Conservation (phyloP, 2,888 invertebrate species). For the Mythimna ferrago region DNA sequence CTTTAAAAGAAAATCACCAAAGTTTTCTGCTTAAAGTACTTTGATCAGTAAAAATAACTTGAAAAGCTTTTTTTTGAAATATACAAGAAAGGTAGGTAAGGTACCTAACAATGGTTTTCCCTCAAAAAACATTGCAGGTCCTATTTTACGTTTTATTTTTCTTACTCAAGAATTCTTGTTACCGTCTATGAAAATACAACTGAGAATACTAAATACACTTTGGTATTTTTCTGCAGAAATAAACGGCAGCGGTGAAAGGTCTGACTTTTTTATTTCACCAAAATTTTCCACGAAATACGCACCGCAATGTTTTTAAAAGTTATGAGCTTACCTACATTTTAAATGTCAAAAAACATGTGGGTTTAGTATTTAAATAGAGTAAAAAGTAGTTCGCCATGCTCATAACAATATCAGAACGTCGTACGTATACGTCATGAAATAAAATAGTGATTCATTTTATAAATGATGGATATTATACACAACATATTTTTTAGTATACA, state of each 20-base stretch:
- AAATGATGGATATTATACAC: too few species aligned
- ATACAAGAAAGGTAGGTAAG: neutral
- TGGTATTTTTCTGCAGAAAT: conserved; percentile 22
- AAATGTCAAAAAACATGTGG: conserved; percentile 2
- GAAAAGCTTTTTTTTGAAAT: conserved; percentile 15
- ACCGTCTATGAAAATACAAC: conserved; percentile 14
- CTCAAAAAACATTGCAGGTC: conserved; percentile 9
- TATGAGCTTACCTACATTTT: neutral
- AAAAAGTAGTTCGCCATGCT: neutral
- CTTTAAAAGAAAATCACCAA: conserved; percentile 6
- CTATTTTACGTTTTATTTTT: conserved; percentile 8
- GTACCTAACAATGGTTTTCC: conserved; percentile 11
- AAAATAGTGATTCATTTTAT: neutral
- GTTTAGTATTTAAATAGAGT: conserved; percentile 10
- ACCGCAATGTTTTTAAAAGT: conserved; percentile 15
- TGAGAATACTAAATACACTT: conserved; percentile 7
- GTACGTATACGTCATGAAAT: too few species aligned
- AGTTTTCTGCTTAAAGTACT: conserved; percentile 4
- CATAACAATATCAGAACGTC: neutral
- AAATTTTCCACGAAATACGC: neutral
- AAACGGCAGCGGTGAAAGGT: conserved; percentile 5
- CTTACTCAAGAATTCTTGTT: conserved; percentile 18
- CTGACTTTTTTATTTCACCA: conserved; percentile 23
- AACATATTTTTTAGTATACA: too few species aligned
- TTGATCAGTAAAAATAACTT: conserved; percentile 1